Conservation (phyloP, 2,888 invertebrate species). For the Stratiomys singularior region DNA sequence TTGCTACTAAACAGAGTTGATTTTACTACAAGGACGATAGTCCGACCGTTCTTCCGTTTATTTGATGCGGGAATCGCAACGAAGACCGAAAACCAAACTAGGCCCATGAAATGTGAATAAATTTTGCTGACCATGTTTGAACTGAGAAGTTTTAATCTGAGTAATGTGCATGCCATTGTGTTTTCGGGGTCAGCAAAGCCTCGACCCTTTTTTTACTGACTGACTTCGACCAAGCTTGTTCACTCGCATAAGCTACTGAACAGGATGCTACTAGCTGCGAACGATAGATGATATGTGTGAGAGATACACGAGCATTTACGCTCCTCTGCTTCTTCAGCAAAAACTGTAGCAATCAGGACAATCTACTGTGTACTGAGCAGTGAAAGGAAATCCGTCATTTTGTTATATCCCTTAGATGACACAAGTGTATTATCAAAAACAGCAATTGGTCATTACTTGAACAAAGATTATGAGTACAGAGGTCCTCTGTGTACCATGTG, state of each 20-base stretch:
- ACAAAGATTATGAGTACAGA: no score
- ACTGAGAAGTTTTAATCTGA: constrained; percentile 44
- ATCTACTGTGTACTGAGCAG: neutral
- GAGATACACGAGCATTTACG: constrained; percentile 22
- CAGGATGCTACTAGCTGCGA: constrained; percentile 1
- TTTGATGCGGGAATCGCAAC: neutral
- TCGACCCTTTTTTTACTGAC: constrained; percentile 35
- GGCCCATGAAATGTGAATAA: constrained; percentile 40
- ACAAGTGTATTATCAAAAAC: no score
- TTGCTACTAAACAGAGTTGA: constrained; percentile 25
- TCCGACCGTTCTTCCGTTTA: neutral
- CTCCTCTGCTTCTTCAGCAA: neutral
- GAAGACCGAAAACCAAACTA: neutral
- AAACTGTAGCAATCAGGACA: neutral
- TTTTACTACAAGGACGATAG: constrained; percentile 24
- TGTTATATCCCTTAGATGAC: no score
- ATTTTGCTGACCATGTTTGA: constrained; percentile 44
- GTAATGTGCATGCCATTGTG: constrained; percentile 43
- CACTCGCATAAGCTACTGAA: constrained; percentile 1
- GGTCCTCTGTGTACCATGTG: no score
- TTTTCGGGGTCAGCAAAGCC: constrained; percentile 36
- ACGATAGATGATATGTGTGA: constrained; percentile 5
- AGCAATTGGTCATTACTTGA: no score
- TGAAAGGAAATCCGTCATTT: no score
- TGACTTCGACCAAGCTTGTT: neutral